Conservation (phyloP, 2,113 vertebrate genomes). For the Catharus bicknelli region DNA sequence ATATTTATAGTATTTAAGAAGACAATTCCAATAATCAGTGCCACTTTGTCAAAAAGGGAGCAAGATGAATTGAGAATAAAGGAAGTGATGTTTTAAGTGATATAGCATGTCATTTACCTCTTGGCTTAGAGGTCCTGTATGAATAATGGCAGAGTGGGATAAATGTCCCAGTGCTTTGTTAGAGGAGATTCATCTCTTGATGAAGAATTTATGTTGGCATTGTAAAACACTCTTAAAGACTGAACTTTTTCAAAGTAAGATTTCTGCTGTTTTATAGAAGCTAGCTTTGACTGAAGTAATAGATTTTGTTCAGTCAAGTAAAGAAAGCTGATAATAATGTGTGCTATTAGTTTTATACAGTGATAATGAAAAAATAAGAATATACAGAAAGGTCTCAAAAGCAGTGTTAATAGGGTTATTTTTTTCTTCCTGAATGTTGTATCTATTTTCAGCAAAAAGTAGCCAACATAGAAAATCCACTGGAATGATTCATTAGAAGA, state of each 20-base stretch:
- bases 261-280: slow-evolving; percentile 16
- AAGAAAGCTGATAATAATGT: background rate
- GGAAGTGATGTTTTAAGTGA: slow-evolving; percentile 45
- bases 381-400: background rate
- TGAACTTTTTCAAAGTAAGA: slow-evolving; percentile 29
- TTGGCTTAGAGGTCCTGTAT: slow-evolving; percentile 35
- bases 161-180: slow-evolving; percentile 18
- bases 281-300: slow-evolving; percentile 14
- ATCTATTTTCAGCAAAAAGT: background rate
- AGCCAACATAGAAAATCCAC: background rate
- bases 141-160: slow-evolving; percentile 56
- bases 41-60: slow-evolving; percentile 12
- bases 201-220: slow-evolving; percentile 16
- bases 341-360: background rate
- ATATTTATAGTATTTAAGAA: slow-evolving; percentile 60
- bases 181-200: slow-evolving; percentile 37
- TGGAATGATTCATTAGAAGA: background rate
- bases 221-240: slow-evolving; percentile 31
- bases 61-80: slow-evolving; percentile 46
- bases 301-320: slow-evolving; percentile 26
- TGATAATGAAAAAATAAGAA: background rate
- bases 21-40: slow-evolving; percentile 53
- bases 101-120: slow-evolving; percentile 5
- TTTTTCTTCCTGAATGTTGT: background rate
- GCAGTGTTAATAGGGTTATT: background rate